phyloP scores from a whole-genome alignment of 1,140 invertebrate genomes.

The Araneus ventricosus region DNA sequence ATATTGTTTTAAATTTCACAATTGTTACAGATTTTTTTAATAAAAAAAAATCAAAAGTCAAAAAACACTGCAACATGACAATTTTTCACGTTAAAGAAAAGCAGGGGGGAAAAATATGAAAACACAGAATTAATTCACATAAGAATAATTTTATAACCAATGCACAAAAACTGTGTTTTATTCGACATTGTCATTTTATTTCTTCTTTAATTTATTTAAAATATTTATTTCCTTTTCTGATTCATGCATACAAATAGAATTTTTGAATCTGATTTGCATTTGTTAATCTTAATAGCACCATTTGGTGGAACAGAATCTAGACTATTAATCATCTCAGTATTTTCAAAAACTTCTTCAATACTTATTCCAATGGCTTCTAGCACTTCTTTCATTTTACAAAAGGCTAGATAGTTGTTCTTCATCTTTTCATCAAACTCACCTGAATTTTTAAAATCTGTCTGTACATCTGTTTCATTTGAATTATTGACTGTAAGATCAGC shows the following conservation, averaged over 20 bases:
- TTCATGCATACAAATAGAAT: neutral
- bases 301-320: neutral
- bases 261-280: neutral
- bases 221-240: neutral
- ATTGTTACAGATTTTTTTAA: too few species aligned
- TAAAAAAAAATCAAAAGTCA: too few species aligned
- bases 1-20: too few species aligned
- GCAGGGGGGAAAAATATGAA: too few species aligned
- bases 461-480: neutral
- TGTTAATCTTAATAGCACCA: neutral
- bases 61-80: too few species aligned
- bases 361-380: neutral
- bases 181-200: neutral
- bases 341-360: neutral
- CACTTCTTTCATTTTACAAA: neutral
- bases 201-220: neutral
- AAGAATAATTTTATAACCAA: too few species aligned
- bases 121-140: too few species aligned
- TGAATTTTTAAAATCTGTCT: neutral
- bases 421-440: neutral
- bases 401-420: neutral
- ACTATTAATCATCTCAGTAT: neutral
- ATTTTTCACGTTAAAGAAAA: too few species aligned
- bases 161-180: too few species aligned
- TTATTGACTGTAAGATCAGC: neutral